phyloP scores from a whole-genome alignment of 2,888 invertebrate genomes.

The Petrolisthes cinctipes region DNA sequence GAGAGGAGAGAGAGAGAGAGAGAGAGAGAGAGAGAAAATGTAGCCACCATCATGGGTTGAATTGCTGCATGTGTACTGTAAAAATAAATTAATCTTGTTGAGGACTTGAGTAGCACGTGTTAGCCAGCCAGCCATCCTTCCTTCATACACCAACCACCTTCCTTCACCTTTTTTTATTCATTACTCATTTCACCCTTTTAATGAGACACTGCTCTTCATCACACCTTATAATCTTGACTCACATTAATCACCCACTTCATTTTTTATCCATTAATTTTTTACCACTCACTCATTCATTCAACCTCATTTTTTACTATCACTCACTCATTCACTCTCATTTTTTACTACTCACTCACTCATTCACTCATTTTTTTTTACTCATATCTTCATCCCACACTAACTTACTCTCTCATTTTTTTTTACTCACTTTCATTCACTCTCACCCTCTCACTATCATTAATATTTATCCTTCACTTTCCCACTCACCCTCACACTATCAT shows the following conservation, averaged over 20 bases:
- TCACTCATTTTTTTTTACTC: background rate
- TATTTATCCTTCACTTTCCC: background rate
- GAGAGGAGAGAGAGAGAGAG: background rate
- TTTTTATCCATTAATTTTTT: background rate
- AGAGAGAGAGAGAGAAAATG: background rate
- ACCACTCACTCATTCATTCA: background rate
- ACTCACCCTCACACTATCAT: background rate
- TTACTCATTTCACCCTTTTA: too few relatives aligned
- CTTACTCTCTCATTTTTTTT: background rate
- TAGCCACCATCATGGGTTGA: background rate
- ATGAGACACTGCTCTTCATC: too few relatives aligned
- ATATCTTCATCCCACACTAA: background rate
- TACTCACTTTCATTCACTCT: background rate
- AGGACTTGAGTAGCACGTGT: too few relatives aligned
- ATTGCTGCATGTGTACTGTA: background rate
- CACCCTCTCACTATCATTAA: background rate
- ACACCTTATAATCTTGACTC: background rate
- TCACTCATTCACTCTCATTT: background rate
- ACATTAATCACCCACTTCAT: background rate
- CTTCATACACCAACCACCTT: background rate
- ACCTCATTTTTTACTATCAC: background rate
- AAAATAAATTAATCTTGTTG: too few relatives aligned
- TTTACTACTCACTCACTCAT: background rate
- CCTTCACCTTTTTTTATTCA: too few relatives aligned
- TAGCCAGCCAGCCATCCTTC: too few relatives aligned